phyloP scores from a whole-genome alignment of 2,888 invertebrate species.

The Xestia rhomboidea region DNA sequence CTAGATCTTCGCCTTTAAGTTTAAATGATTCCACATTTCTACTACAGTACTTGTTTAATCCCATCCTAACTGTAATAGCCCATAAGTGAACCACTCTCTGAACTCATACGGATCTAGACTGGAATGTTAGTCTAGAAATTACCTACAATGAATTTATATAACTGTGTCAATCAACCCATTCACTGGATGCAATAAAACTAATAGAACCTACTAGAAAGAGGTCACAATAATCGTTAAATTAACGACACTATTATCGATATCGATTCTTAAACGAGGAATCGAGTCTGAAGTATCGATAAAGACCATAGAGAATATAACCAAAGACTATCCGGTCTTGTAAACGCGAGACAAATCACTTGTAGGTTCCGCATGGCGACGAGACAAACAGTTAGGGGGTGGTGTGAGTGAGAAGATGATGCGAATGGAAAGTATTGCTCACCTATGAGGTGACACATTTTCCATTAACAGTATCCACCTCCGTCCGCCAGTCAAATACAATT shows the following conservation, averaged over 20 bases:
- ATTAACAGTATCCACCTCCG: neutral
- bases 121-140: slow-evolving; percentile 58
- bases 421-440: neutral
- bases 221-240: slow-evolving; percentile 56
- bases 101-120: slow-evolving; percentile 58
- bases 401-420: slow-evolving; percentile 14
- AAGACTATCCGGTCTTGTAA: slow-evolving; percentile 43
- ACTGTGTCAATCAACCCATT: slow-evolving; percentile 63
- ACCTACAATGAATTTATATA: slow-evolving; percentile 61
- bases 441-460: neutral
- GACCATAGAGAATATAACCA: too few species aligned
- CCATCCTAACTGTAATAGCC: neutral
- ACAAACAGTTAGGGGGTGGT: slow-evolving; percentile 43
- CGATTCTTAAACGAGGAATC: slow-evolving; percentile 42
- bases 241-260: slow-evolving; percentile 45
- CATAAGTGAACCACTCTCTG: slow-evolving; percentile 47
- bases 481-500: neutral
- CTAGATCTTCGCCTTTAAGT: neutral
- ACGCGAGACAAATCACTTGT: slow-evolving; percentile 29
- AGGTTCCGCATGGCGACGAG: slow-evolving; percentile 57
- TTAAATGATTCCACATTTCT: neutral
- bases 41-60: neutral
- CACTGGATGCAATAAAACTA: slow-evolving; percentile 54
- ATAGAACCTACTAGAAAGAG: slow-evolving; percentile 38
- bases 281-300: slow-evolving; percentile 41